Evolutionary conservation across 2,797 vertebrate species (phyloP).

Genomic region (Melanotaenia pygmaea): DNA sequence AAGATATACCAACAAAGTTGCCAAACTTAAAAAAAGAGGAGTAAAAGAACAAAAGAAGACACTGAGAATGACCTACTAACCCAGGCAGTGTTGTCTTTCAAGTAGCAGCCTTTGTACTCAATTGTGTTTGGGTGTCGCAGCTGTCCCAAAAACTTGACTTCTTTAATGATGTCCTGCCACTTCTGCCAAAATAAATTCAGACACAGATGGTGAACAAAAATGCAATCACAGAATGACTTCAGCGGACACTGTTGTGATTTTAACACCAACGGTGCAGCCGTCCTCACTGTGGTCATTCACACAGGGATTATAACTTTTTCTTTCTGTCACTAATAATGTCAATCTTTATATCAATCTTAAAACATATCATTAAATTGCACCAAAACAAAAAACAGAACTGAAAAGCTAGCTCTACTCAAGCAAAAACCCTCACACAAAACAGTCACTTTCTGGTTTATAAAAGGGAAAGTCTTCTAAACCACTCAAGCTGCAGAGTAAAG

Average conservation of each 20-base stretch:
- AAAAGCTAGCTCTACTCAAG: constrained; percentile 8
- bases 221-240: constrained; percentile 20
- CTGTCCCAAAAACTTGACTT: constrained; percentile 96
- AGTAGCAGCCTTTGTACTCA: constrained; percentile 98
- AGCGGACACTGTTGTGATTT: constrained; percentile 1
- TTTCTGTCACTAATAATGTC: neutral
- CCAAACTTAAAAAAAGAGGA: constrained; percentile 5
- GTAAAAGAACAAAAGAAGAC: constrained; percentile 6
- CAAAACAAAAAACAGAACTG: constrained; percentile 3
- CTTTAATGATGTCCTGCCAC: constrained; percentile 99
- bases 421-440: constrained; percentile 1
- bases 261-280: neutral
- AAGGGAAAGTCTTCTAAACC: constrained; percentile 27
- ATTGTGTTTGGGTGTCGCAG: constrained; percentile 98
- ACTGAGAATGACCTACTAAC: constrained; percentile 70
- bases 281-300: neutral
- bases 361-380: neutral
- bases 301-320: constrained; percentile 4
- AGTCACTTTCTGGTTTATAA: constrained; percentile 34
- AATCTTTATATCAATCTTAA: neutral
- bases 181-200: constrained; percentile 83
- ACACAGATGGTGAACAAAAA: constrained; percentile 36
- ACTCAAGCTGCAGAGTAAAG: constrained; percentile 11
- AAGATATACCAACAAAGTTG: constrained; percentile 8
- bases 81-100: constrained; percentile 99